Evolutionary conservation across 2,888 invertebrate species (phyloP).

Genomic region (Torymus texanus): DNA sequence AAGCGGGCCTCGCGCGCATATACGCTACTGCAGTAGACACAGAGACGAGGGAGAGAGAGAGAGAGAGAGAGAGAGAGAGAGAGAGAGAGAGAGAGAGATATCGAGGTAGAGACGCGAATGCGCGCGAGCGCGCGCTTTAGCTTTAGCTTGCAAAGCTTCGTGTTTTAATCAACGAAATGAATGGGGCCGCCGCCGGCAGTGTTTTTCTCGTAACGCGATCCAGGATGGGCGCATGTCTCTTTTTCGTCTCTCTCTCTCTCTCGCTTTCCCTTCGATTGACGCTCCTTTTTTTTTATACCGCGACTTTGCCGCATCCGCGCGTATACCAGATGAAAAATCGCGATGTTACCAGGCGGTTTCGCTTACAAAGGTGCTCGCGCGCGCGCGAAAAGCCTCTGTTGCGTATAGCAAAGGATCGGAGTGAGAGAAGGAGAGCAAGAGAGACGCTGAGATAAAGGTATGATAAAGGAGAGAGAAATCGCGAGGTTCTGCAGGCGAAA

Average conservation of each 20-base stretch:
- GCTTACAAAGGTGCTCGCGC: constrained; percentile 10
- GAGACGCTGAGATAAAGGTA: neutral
- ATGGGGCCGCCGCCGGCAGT: constrained; percentile 41
- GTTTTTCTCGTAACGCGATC: constrained; percentile 44
- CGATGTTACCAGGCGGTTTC: neutral
- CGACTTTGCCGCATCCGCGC: constrained; percentile 18
- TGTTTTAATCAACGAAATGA: constrained; percentile 57
- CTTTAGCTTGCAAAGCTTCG: constrained; percentile 37
- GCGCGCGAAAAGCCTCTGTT: constrained; percentile 21
- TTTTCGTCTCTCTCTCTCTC: constrained; percentile 14
- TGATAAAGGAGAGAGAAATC: neutral
- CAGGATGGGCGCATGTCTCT: neutral
- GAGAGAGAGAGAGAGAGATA: constrained; percentile 1
- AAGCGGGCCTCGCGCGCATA: too few species aligned
- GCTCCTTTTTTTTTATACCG: constrained; percentile 11
- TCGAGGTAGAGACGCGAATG: neutral
- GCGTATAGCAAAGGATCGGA: constrained; percentile 17
- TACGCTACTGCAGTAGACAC: neutral
- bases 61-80: constrained; percentile 4
- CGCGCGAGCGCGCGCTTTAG: neutral
- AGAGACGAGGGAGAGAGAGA: neutral
- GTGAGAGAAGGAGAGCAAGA: neutral
- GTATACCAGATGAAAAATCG: constrained; percentile 44
- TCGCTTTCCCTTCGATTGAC: constrained; percentile 25
- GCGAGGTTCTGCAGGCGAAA: constrained; percentile 22